Evolutionary conservation across 2,113 vertebrate genomes (phyloP).

Genomic region (Orientallactaga bullata): DNA sequence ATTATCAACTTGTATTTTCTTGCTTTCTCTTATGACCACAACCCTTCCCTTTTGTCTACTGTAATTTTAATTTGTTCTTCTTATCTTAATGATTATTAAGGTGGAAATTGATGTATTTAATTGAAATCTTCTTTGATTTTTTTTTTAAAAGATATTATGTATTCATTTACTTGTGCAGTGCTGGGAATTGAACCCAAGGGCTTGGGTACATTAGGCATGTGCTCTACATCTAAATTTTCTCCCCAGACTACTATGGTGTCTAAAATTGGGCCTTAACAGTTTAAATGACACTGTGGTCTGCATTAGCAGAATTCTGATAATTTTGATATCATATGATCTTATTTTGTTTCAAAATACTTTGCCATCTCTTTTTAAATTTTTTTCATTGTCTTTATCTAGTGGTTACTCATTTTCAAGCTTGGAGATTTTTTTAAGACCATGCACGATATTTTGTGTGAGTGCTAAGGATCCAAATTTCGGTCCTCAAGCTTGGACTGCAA

Average conservation of each 20-base stretch:
- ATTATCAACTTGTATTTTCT: too few species aligned
- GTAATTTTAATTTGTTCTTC: neutral
- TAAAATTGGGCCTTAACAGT: neutral
- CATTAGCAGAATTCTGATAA: neutral
- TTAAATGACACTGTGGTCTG: too few species aligned
- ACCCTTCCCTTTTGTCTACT: neutral
- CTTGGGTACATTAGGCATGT: neutral
- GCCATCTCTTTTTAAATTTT: neutral
- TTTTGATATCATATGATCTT: neutral
- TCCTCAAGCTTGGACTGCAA: too few species aligned
- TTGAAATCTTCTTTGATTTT: neutral
- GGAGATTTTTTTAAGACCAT: too few species aligned
- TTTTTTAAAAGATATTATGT: neutral
- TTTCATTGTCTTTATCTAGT: neutral
- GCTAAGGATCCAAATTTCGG: too few species aligned
- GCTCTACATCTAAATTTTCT: neutral
- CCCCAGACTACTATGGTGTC: neutral
- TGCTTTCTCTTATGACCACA: neutral
- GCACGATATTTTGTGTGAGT: too few species aligned
- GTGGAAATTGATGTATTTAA: neutral
- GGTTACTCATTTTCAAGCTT: neutral
- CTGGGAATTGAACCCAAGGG: neutral
- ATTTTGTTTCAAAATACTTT: neutral
- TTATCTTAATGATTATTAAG: neutral
- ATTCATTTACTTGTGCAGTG: neutral